Base-by-base conservation (phyloP, 2,797 vertebrate species). In the Paedocypris micromegethes region DNA sequence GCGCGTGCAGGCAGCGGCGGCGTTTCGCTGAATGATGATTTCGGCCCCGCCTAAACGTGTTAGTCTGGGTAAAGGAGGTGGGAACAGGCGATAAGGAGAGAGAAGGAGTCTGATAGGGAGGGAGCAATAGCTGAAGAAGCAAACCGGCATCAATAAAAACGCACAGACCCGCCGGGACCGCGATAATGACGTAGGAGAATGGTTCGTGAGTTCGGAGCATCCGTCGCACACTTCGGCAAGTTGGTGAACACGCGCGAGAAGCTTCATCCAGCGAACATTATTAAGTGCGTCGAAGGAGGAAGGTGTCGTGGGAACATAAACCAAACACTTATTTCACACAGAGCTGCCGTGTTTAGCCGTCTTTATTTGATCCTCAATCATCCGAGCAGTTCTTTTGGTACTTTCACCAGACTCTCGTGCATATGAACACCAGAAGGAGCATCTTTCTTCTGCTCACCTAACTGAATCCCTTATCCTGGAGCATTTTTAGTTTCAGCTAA, bases 251-350 rank as follows among this genome's bases (percentile, higher is more conserved):
- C 44, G 60, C 65, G 54, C 61, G 47, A 64, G 59, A 68, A 58
- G 56, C 56, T 52, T 9, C 46, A 7, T 54, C 41, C 9, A 37
- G 9, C 63, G 6, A 40, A 41, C 62, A 50, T 62, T 37, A 56
- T 75, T 74, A 80, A 78, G 74, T 72, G 48, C 53, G 7, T 52
- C 37, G 50, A 52, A 53, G 64, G 68, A 40, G 66, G 64, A 74
- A 80, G 77, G 76, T 62, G 77, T 75, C 67, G 53, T 46, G 56
- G 75, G 80, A 79, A 77, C 68, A 68, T 50, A 4, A 72, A 69
- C 86, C 86, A 87, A 86, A 85, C 80, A 86, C 86, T 80, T 44
- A 72, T 76, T 77, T 70, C 75, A 82, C 79, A 81, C 83, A 87
- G 83, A 89, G 86, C 80, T 86, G 79, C 81, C 3, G 51, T 45